phyloP scores from a whole-genome alignment of 2,888 invertebrate genomes.

The Eupithecia subumbrata region DNA sequence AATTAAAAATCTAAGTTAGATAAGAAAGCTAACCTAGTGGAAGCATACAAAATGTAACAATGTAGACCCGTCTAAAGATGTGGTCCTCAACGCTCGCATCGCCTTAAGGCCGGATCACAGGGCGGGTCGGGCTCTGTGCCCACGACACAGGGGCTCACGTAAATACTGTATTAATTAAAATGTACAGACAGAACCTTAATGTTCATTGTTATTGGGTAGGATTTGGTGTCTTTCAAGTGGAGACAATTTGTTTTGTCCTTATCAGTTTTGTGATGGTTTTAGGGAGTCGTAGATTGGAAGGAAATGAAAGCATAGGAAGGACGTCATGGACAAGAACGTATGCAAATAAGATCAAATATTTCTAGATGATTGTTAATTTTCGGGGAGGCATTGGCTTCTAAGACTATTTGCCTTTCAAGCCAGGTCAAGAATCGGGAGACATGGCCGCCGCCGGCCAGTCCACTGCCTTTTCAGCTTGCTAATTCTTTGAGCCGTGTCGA shows the following conservation, averaged over 20 bases:
- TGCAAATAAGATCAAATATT: neutral
- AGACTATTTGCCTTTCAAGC: neutral
- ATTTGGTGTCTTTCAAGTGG: neutral
- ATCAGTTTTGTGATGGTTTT: neutral
- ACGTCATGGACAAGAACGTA: neutral
- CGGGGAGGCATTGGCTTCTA: too few species aligned
- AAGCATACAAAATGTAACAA: neutral
- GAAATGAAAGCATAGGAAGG: neutral
- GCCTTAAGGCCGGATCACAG: slow-evolving; percentile 56
- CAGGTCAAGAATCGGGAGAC: neutral
- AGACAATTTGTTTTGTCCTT: neutral
- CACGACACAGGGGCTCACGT: slow-evolving; percentile 72
- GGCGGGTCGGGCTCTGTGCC: slow-evolving; percentile 56
- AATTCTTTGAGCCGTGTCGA: neutral
- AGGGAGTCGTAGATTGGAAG: neutral
- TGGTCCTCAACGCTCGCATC: slow-evolving; percentile 30
- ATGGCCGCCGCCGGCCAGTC: too few species aligned
- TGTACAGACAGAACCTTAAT: slow-evolving; percentile 58
- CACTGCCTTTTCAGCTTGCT: too few species aligned
- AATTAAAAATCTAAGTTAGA: too few species aligned
- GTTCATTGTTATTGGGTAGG: slow-evolving; percentile 2
- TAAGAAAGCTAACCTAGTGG: neutral
- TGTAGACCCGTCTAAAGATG: neutral
- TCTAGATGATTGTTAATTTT: too few species aligned
- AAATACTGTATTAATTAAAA: slow-evolving; percentile 78